Percentiles rank a stretch among this genome's conserved stretches.
Evolutionary conservation across 35 echinoderm and acorn worm species (phyloP).

Genomic region (Ophioderma brevispina): DNA sequence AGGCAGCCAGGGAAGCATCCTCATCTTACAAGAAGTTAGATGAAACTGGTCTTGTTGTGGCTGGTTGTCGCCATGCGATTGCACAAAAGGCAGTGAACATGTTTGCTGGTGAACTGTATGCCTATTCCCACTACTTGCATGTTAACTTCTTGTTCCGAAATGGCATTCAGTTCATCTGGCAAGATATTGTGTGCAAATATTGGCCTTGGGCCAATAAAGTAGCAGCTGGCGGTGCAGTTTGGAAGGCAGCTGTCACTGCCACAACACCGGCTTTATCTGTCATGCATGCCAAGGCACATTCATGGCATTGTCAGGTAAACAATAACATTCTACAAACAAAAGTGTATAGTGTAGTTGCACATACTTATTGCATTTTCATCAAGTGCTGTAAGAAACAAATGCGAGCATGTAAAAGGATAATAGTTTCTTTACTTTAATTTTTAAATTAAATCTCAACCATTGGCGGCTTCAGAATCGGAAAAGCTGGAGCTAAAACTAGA

Average conservation of each 20-base stretch:
- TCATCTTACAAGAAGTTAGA: background rate
- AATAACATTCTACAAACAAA: too few relatives aligned
- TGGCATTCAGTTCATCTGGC: background rate
- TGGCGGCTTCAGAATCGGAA: too few relatives aligned
- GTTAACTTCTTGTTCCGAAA: background rate
- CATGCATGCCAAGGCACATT: slow-evolving; percentile 13
- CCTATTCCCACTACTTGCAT: slow-evolving; percentile 16
- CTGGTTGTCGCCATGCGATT: slow-evolving; percentile 2
- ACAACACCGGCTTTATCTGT: background rate
- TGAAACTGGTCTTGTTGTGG: slow-evolving; percentile 9
- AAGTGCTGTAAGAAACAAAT: too few relatives aligned
- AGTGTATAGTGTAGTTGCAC: too few relatives aligned
- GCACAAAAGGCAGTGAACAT: slow-evolving; percentile 33
- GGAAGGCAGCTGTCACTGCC: background rate
- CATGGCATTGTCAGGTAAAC: slow-evolving; percentile 29
- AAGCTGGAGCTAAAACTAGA: too few relatives aligned
- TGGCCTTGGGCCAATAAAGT: slow-evolving; percentile 31
- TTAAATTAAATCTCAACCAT: too few relatives aligned
- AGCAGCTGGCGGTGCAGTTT: background rate
- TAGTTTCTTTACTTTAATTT: too few relatives aligned
- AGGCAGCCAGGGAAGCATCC: background rate
- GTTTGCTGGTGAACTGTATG: slow-evolving; percentile 25
- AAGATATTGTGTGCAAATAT: slow-evolving; percentile 17
- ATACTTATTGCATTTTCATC: too few relatives aligned
- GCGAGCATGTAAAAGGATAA: too few relatives aligned